phyloP scores from a whole-genome alignment of 2,797 vertebrate genomes.

The Artibeus lituratus region DNA sequence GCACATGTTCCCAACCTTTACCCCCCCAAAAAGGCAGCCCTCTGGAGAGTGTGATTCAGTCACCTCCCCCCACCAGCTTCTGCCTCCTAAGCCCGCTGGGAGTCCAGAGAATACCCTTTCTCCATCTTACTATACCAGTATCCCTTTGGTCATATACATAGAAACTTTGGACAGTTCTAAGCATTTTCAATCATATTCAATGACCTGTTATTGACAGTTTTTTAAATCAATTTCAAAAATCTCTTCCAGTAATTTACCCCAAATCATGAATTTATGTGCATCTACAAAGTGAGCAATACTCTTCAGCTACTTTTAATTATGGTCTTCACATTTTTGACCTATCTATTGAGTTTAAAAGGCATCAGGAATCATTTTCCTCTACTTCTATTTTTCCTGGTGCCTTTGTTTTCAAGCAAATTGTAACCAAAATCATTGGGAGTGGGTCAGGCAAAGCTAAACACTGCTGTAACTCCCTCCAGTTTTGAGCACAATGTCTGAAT shows the following conservation, averaged over 20 bases:
- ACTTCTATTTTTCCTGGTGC: neutral
- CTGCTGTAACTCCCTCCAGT: neutral
- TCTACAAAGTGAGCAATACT: neutral
- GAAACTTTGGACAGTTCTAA: neutral
- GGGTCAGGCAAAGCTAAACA: neutral
- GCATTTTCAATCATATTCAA: constrained; percentile 21
- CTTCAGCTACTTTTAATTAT: neutral
- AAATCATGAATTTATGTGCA: neutral
- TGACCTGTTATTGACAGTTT: neutral
- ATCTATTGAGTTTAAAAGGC: neutral
- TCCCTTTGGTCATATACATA: neutral
- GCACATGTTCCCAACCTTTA: neutral
- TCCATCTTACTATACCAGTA: neutral
- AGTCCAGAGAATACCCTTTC: neutral
- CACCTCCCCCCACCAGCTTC: neutral
- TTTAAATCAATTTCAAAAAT: constrained; percentile 5
- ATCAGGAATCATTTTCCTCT: neutral
- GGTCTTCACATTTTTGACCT: neutral
- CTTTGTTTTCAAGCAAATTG: constrained; percentile 7
- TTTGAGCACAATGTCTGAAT: neutral
- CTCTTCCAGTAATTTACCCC: neutral
- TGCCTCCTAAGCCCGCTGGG: neutral
- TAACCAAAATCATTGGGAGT: neutral
- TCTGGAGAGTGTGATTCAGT: neutral
- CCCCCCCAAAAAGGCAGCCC: neutral